Percentiles rank a stretch among this genome's conserved stretches.
These are phyloP conservation scores for Clanis bilineata DNA, from an alignment of 2,888 invertebrate genomes.

Conservation along the genomic window DNA sequence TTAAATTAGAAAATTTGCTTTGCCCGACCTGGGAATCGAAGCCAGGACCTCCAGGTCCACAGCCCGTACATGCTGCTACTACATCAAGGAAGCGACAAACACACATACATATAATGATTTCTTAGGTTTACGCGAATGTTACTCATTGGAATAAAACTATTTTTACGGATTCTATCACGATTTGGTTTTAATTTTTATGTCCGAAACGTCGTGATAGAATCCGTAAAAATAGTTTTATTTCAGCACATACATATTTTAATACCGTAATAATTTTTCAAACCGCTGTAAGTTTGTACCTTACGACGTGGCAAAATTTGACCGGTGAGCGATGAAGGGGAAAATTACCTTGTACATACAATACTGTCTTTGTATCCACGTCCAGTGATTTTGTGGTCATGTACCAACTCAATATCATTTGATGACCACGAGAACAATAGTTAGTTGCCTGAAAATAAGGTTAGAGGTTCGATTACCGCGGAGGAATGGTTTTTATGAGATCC, in stretches of 20 bases:
- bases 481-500: not conserved
- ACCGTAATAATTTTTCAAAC: not conserved
- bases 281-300: not conserved
- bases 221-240: no score
- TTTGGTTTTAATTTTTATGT: no score
- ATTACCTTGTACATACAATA: slow-evolving; percentile 16
- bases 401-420: not conserved
- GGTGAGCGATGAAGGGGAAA: slow-evolving; percentile 15
- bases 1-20: no score
- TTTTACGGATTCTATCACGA: no score
- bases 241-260: not conserved
- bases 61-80: no score
- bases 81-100: no score
- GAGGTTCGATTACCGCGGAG: not conserved
- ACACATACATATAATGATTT: no score
- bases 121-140: no score
- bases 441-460: not conserved
- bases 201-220: no score
- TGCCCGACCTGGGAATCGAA: no score
- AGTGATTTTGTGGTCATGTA: slow-evolving; percentile 6
- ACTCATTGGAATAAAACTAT: no score
- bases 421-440: not conserved
- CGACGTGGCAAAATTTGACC: not conserved
- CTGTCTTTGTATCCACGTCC: slow-evolving; percentile 12
- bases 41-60: no score